phyloP scores from a whole-genome alignment of 2,113 vertebrate species.

The Ageneiosus marmoratus region DNA sequence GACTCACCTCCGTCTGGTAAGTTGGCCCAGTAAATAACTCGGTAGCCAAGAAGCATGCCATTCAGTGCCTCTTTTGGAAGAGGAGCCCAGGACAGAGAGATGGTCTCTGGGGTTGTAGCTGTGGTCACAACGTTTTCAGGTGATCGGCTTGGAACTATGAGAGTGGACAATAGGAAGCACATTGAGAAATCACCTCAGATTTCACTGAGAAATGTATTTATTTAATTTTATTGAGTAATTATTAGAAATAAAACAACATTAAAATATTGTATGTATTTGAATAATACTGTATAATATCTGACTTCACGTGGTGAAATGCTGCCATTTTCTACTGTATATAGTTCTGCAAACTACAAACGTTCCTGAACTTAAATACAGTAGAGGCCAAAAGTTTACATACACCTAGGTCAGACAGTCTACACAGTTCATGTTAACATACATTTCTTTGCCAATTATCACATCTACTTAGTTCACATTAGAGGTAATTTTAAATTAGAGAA shows the following conservation, averaged over 20 bases:
- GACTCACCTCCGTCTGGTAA: constrained; percentile 92
- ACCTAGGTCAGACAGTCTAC: not conserved
- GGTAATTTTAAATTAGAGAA: not conserved
- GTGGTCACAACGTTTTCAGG: constrained; percentile 94
- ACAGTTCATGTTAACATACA: not conserved
- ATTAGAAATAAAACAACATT: too few species aligned
- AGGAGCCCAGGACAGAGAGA: constrained; percentile 93
- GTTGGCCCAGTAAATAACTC: constrained; percentile 98
- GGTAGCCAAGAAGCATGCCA: constrained; percentile 94
- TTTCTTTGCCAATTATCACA: not conserved
- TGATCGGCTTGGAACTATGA: constrained; percentile 90
- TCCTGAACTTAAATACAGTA: not conserved
- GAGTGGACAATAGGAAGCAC: not conserved
- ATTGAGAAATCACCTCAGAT: not conserved
- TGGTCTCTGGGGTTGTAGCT: constrained; percentile 93
- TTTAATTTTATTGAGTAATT: not conserved
- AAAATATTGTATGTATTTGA: too few species aligned
- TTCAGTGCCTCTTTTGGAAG: constrained; percentile 92
- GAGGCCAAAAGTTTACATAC: not conserved
- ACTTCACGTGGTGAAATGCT: not conserved
- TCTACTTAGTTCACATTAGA: not conserved
- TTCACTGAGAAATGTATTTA: not conserved
- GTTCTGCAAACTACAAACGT: not conserved
- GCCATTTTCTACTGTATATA: not conserved
- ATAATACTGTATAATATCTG: too few species aligned